Evolutionary conservation across 2,797 vertebrate genomes (phyloP).

Genomic region (Mormyrops attenuatus): DNA sequence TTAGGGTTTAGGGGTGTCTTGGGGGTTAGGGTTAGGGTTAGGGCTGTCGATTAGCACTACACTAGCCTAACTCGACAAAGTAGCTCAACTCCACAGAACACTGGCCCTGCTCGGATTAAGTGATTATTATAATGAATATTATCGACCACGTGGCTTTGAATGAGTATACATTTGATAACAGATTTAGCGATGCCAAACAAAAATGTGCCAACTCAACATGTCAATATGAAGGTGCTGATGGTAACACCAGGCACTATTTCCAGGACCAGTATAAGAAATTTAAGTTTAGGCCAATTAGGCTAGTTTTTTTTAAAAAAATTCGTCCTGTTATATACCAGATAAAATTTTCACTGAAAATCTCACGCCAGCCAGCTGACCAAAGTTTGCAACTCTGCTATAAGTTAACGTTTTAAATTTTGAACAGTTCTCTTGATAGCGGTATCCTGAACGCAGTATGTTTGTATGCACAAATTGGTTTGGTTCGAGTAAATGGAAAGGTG

Average conservation of each 20-base stretch:
- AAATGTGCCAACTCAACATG: not conserved
- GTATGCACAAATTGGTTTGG: conserved; percentile 74
- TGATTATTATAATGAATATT: not conserved
- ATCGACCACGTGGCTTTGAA: not conserved
- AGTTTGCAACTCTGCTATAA: not conserved
- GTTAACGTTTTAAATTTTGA: conserved; percentile 73
- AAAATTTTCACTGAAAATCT: not conserved
- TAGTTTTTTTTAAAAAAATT: not conserved
- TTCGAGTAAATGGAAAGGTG: conserved; percentile 66
- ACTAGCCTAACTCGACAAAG: no score
- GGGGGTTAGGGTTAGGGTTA: no score
- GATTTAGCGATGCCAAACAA: not conserved
- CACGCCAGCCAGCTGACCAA: not conserved
- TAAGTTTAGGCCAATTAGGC: not conserved
- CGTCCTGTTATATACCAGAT: not conserved
- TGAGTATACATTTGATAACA: not conserved
- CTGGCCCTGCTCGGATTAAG: not conserved
- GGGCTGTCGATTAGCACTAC: no score
- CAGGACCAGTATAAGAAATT: not conserved
- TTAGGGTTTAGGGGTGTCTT: no score
- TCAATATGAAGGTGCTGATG: not conserved
- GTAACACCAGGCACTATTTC: not conserved
- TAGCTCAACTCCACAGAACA: no score
- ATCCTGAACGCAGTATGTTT: conserved; percentile 84
- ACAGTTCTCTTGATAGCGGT: not conserved